Evolutionary conservation across 2,888 invertebrate genomes (phyloP), one percentile per base, ranked within the genome.

Genomic region (Stictocephala bisonia): DNA sequence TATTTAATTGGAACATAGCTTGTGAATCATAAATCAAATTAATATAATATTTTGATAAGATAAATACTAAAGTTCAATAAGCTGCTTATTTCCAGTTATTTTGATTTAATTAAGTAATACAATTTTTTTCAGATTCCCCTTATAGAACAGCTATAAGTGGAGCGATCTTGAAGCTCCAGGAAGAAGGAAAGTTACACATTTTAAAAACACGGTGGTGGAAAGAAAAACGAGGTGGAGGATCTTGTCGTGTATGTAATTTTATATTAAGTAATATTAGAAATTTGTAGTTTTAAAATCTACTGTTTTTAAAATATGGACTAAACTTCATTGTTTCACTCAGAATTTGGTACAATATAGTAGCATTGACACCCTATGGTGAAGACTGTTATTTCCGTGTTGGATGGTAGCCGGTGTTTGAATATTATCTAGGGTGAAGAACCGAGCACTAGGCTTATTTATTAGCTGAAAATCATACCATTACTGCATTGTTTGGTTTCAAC

Each of bases 161-260:
- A 29, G 96, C 96, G 53, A 96, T 99, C 79, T 86, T 99, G 66
- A 95, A 95, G 85, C 88, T 99, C 41, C 98, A 99, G 86, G 99
- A 99, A 85, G 94, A 95, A 83, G 97, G 97, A 51, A 93, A 92
- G 84, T 87, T 99, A 76, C 96, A 94, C 83, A 91, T 93, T 83
- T 86, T 99, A 81, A 98, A 98, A 87, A 95, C 96, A 29, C 92
- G 93, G 83, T 99, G 99, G 99, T 99, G 99, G 99, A 85, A 94
- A 93, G 85, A 81, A 60, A 81, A 80, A 74, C 89, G 94, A 29
- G 96, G 95, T 20, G 96, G 95, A 22, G 94, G 94, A 58, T 90
- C 92, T 72, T 95, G 95, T 83, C 89, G 93, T 82, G 93, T 93
- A 86, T 88, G 88, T 84, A 20, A 6, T 3, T 44, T 35, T 26